These are phyloP conservation scores for Plotosus lineatus DNA, from an alignment of 2,113 vertebrate species.

Conservation along the genomic window DNA sequence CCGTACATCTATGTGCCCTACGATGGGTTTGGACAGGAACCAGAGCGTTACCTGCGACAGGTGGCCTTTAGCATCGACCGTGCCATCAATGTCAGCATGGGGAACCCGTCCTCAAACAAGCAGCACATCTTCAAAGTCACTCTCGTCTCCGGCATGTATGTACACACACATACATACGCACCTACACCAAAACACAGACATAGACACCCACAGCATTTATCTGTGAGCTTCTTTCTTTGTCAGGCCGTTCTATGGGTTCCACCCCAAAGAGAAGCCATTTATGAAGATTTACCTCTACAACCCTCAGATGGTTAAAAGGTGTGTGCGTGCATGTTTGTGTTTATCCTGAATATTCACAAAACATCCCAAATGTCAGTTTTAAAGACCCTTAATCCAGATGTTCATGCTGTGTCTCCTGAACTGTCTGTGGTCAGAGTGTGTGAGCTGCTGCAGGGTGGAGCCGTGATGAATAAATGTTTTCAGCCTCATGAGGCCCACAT, in stretches of 20 bases:
- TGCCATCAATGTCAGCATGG: constrained; percentile 93
- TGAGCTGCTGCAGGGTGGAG: constrained; percentile 95
- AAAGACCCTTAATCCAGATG: neutral
- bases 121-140: constrained; percentile 96
- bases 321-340: constrained; percentile 48
- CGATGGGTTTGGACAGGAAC: constrained; percentile 81
- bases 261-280: constrained; percentile 92
- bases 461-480: constrained; percentile 96
- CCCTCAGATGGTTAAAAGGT: constrained; percentile 98
- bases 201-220: neutral
- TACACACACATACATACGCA: constrained; percentile 39
- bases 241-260: constrained; percentile 97
- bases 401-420: neutral
- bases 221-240: neutral
- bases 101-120: constrained; percentile 84
- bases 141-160: constrained; percentile 96
- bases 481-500: constrained; percentile 98
- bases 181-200: constrained; percentile 4
- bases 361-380: neutral
- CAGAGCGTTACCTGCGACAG: constrained; percentile 87
- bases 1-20: constrained; percentile 95
- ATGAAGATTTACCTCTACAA: constrained; percentile 99
- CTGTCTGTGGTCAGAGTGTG: constrained; percentile 78
- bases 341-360: neutral
- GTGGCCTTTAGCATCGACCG: constrained; percentile 96